phyloP scores from a whole-genome alignment of 1,140 invertebrate species.

The Subanguina moxae region DNA sequence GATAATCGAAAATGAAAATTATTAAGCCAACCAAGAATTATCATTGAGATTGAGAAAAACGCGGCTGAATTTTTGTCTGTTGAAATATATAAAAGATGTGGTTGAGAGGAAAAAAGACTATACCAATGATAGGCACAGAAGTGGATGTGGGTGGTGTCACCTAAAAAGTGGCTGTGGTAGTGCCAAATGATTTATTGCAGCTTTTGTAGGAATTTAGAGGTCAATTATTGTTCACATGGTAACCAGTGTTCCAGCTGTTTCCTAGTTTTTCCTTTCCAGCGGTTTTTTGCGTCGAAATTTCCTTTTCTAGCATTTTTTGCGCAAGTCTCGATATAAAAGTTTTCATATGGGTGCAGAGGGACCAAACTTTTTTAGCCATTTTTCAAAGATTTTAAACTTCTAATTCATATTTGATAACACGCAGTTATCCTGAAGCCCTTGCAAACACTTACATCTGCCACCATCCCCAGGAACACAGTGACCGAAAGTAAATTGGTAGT shows the following conservation, averaged over 20 bases:
- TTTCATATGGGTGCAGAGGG: too few species aligned
- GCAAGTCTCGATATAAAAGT: too few species aligned
- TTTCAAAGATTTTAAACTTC: conserved; percentile 68
- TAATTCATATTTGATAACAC: background rate
- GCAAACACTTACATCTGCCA: conserved; percentile 6
- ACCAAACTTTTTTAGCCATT: too few species aligned
- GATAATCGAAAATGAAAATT: conserved; percentile 51
- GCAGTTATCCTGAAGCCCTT: background rate
- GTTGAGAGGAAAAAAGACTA: conserved; percentile 62
- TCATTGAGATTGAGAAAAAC: conserved; percentile 57
- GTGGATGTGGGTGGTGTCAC: conserved; percentile 75
- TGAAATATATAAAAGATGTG: background rate
- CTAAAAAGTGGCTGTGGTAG: too few species aligned
- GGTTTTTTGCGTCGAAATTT: too few species aligned
- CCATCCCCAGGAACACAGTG: conserved; percentile 85
- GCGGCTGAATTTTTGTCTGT: conserved; percentile 29
- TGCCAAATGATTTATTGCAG: too few species aligned
- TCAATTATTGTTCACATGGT: too few species aligned
- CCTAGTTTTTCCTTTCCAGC: too few species aligned
- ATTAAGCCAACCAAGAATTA: conserved; percentile 52
- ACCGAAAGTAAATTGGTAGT: conserved; percentile 84
- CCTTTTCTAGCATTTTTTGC: too few species aligned
- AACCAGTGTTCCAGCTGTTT: too few species aligned
- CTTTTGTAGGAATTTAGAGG: too few species aligned
- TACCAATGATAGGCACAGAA: conserved; percentile 76